Evolutionary conservation across 2,113 vertebrate species (phyloP).

Genomic region (Myiagra hebetior): DNA sequence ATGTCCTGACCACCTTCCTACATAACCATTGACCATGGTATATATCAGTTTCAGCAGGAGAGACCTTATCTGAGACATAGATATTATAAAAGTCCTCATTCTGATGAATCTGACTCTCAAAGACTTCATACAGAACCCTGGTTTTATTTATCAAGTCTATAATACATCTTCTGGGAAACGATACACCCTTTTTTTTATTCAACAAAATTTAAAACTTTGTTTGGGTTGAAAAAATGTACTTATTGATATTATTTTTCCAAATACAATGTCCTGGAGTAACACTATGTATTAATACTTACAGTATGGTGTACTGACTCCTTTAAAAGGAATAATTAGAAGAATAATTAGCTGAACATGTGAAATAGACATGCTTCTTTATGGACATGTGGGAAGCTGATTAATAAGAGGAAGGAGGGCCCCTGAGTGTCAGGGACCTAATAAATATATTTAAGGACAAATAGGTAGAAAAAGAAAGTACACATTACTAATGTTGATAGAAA

Average conservation of each 20-base stretch:
- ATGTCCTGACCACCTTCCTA: not conserved
- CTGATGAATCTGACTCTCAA: not conserved
- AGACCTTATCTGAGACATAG: not conserved
- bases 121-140: not conserved
- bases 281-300: not conserved
- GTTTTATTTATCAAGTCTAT: not conserved
- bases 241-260: not conserved
- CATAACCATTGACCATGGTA: no score
- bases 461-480: constrained; percentile 50
- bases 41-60: not conserved
- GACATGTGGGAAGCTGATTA: not conserved
- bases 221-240: not conserved
- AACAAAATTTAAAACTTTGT: not conserved
- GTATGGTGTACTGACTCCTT: not conserved
- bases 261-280: not conserved
- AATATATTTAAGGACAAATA: constrained; percentile 49
- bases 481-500: constrained; percentile 61
- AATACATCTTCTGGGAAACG: not conserved
- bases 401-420: not conserved
- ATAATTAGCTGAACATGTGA: constrained; percentile 39
- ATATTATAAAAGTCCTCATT: not conserved
- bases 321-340: constrained; percentile 1
- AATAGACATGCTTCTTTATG: not conserved
- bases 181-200: not conserved
- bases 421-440: constrained; percentile 34